Evolutionary conservation across 1,140 invertebrate genomes (phyloP), one percentile per base, ranked within the genome.

Genomic region (Pseudomyrmex dendroicus): DNA sequence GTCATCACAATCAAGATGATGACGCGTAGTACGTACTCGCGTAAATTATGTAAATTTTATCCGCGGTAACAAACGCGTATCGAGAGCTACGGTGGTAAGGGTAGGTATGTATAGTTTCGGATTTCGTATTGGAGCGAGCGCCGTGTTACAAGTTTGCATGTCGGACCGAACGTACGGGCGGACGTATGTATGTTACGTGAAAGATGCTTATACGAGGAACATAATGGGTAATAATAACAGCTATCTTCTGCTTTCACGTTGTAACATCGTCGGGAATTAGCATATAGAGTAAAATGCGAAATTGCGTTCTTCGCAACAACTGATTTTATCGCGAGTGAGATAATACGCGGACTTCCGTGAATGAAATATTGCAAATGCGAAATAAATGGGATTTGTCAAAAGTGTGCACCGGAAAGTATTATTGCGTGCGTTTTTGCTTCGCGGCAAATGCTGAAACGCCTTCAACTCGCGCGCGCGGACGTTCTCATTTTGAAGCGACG

Each of bases 271-370:
- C 44, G 35, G n/a, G 46, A 59, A 80, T 80, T 80, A 80, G 54
- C 76, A 80, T 80, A 80, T 80, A 80, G 66, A 80, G 76, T 80
- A 80, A 72, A 80, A 80, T 80, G 67, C 66, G 70, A 72, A 80
- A 80, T 8, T 59, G 64, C n/a, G 48, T 80, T 70, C 66, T 80
- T 80, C 54, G 67, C 20, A 5, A 12, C 8, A 72, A 70, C 22
- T 61, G 17, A 72, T 70, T 80, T 70, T 80, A 70, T 54, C 35
- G 44, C 12, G 10, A 2, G 12, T 64, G 10, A 13, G 48, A 10
- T 77, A 72, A 59, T 70, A 59, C 20, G 52, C 44, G 57, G 35
- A 54, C 66, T 48, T 9, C 17, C 35, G 52, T 25, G 50, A 70
- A 48, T 80, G 44, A 72, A 80, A 70, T 70, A 48, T 70, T 56